Base-by-base conservation (phyloP, 2,797 vertebrate species). In the Gallinago nigripennis region DNA sequence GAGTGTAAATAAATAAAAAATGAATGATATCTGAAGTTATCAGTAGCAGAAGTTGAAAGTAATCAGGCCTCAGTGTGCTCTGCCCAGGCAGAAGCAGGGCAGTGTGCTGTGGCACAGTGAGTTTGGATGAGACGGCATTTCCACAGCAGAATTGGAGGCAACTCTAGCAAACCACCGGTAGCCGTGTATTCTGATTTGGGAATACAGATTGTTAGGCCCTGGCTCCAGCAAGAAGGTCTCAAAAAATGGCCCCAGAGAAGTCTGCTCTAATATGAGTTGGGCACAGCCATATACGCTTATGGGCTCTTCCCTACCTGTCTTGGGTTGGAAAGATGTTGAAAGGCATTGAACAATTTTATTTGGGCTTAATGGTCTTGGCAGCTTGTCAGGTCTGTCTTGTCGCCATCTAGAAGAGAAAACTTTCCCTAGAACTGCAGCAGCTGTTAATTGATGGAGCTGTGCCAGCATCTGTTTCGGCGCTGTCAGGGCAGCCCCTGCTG, bases 361-460 rank as follows among this genome's bases (percentile, higher is more conserved):
- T 86, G 89, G 86, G 81, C 63, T 60, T 79, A 48, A 46, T 64
- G 60, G 70, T 71, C 51, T 24, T 88, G 82, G 64, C 77, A 64
- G 75, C 82, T 72, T 33, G 4, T 88, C 9, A 11, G 39, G 28
- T 73, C 51, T 78, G 53, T 30, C 60, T 23, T 46, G 25, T 60
- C 51, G 94, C 64, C 41, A 31, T 3, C 9, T 50, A 15, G 17
- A 65, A 73, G 45, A 39, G 79, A 46, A 48, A 19, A 56, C 76
- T 78, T 90, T 81, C 82, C 72, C 57, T 75, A 11, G 72, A 81
- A 10, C 33, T 37, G 48, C 73, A 83, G 82, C 72, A 94, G 87
- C 71, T 78, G 82, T 83, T 83, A 18, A 30, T 53, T 14, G 54
- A 8, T 88, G 77, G 92, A 92, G 73, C 85, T 51, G 25, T 71